Base-by-base conservation (phyloP, 2,888 invertebrate genomes). In the Diarsia dahlii region DNA sequence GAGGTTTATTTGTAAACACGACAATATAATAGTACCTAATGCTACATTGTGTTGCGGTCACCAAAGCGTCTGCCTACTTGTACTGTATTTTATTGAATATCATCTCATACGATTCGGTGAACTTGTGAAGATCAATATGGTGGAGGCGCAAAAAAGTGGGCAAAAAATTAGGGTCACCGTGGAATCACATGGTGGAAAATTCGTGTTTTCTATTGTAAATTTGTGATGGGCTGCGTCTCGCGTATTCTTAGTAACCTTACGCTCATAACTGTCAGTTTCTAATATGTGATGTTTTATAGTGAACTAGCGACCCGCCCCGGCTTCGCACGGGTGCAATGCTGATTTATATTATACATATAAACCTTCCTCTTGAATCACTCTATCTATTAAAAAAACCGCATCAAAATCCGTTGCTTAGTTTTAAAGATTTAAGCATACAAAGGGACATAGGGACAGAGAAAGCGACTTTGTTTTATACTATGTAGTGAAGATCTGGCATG, bases 1-100 rank as follows among this genome's bases (percentile, higher is more conserved):
- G 95, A 95, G 94, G 95, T 95, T 96, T 96, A 96, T 96, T 96
- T 96, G 96, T 96, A 96, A 96, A 96, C 95, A 96, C 91, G 92
- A 94, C 94, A 95, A 94, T 93, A 85, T 85, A 83, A 83, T 82
- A 82, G 83, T 83, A n/a, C n/a, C n/a, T n/a, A 95, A 94, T 92
- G 90, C 86, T 89, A 89, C 91, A 94, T 95, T 92, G 92, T 90
- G 82, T 78, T 90, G 91, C 91, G 94, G 94, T 93, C 95, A 93
- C 93, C 91, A 89, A 91, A 90, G 85, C 87, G 86, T 86, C 81
- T 87, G 91, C 92, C 92, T 93, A 92, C 95, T 93, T 91, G 89
- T 94, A 91, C 94, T 93, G 91, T 92, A 92, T 93, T 92, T 94
- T 93, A 95, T 96, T 95, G 93, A 95, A 95, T 93, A 91, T 92